Conservation (phyloP, 2,113 vertebrate species). For the Chiloscyllium plagiosum region DNA sequence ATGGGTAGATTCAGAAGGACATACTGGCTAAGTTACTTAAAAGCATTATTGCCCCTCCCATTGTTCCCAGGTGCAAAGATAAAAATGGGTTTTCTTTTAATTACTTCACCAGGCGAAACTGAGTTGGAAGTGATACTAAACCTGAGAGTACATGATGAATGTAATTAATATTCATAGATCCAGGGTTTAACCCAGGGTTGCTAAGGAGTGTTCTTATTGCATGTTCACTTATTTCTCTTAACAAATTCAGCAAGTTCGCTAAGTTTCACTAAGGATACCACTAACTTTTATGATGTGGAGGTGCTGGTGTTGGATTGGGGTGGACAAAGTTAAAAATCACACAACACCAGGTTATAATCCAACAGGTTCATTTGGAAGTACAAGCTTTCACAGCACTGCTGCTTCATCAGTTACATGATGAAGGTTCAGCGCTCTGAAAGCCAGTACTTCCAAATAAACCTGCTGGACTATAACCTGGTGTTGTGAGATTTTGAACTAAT, state of each 20-base stretch:
- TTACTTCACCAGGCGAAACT: neutral
- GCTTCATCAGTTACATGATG: too few relatives aligned
- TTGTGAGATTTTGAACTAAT: too few relatives aligned
- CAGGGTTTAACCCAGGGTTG: constrained; percentile 14
- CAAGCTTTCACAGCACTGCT: too few relatives aligned
- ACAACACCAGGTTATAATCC: too few relatives aligned
- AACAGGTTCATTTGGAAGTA: too few relatives aligned
- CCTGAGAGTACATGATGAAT: neutral
- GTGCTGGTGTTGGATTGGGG: too few relatives aligned
- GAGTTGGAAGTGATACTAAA: constrained; percentile 34
- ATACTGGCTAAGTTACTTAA: neutral
- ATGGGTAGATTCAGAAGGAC: neutral
- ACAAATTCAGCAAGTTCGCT: neutral
- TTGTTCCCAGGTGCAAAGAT: constrained; percentile 18
- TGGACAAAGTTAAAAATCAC: too few relatives aligned
- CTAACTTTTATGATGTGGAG: neutral
- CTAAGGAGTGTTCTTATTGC: neutral
- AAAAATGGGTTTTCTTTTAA: constrained; percentile 17
- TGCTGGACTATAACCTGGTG: too few relatives aligned
- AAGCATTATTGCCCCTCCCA: neutral
- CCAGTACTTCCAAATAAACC: too few relatives aligned
- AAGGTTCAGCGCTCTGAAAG: too few relatives aligned
- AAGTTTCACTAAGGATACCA: neutral
- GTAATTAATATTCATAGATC: neutral
- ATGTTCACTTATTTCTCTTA: neutral